Evolutionary conservation across 1,140 invertebrate species (phyloP), one percentile per base, ranked within the genome.

Genomic region (Leptopilina boulardi): DNA sequence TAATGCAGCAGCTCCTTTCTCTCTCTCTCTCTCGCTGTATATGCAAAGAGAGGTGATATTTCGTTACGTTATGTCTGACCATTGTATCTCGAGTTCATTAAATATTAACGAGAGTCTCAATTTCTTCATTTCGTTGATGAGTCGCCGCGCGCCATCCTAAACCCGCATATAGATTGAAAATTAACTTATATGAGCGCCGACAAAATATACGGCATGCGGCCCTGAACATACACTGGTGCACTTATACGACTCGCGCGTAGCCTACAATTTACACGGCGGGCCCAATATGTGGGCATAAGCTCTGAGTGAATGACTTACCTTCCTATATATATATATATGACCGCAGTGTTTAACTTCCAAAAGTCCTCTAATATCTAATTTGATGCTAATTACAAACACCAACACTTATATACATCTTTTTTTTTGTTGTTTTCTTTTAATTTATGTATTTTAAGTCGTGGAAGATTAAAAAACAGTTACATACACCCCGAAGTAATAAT

Each of bases 131-230:
- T 90, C 86, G 87, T 85, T 90, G 88, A 88, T 90, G 88, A 89
- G 87, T 89, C 88, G 86, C 87, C 84, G 87, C 81, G 87, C 85
- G 81, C 87, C 84, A 87, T 87, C 83, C 84, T 82, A 87, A n/a
- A 85, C 85, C 88, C 87, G 90, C 90, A 91, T 91, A 91, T 91
- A 91, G 90, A 91, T 91, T 91, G 90, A 91, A 91, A 91, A 91
- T 91, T 91, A 91, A 91, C 90, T 91, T 91, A 91, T 91, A 91
- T 89, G 90, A 91, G 88, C 86, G 84, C 86, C 88, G 86, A 87
- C 89, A 89, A 90, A 91, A 91, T 90, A 90, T 89, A 89, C 84
- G 86, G 77, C 83, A 78, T 76, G 71, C 77, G 78, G 78, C 54
- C 79, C 78, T 81, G 75, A 78, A 70, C 21, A 72, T 73, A 66